phyloP scores from a whole-genome alignment of 2,888 invertebrate species.

The Pandemis cinnamomeana region DNA sequence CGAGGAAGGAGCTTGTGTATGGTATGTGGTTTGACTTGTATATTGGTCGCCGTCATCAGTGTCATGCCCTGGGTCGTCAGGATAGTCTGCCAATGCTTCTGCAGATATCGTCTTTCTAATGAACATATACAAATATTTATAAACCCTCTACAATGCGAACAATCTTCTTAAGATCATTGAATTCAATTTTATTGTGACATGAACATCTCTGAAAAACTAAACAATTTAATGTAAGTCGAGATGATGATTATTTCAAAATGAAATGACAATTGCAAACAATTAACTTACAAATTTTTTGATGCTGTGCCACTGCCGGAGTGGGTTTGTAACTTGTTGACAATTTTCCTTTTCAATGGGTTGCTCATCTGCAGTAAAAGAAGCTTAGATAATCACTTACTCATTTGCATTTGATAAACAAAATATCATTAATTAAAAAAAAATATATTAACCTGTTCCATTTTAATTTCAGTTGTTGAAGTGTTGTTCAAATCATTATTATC shows the following conservation, averaged over 20 bases:
- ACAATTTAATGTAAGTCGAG: too few species aligned
- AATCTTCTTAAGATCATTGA: too few species aligned
- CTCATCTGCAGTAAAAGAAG: conserved; percentile 23
- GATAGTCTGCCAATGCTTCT: conserved; percentile 48
- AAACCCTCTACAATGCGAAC: too few species aligned
- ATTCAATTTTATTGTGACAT: too few species aligned
- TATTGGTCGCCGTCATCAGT: conserved; percentile 50
- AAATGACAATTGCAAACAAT: too few species aligned
- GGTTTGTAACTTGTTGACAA: conserved; percentile 56
- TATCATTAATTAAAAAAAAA: neutral
- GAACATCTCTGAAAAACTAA: too few species aligned
- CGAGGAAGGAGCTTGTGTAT: conserved; percentile 3
- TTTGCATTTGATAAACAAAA: neutral
- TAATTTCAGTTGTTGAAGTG: conserved; percentile 33
- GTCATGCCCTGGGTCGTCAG: conserved; percentile 54
- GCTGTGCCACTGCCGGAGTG: conserved; percentile 7
- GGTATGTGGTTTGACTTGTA: conserved; percentile 2
- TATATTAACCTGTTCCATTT: conserved; percentile 44
- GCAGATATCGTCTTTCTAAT: conserved; percentile 25
- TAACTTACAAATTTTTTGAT: conserved; percentile 25
- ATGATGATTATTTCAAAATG: too few species aligned
- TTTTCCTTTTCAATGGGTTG: conserved; percentile 55
- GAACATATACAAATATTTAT: neutral
- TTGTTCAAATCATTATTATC: conserved; percentile 44
- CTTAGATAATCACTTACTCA: neutral